A percentile compares a stretch with the other conserved stretches of the same genome.
phyloP scores from a whole-genome alignment of 2,113 vertebrate genomes.

The Accipiter cooperii region DNA sequence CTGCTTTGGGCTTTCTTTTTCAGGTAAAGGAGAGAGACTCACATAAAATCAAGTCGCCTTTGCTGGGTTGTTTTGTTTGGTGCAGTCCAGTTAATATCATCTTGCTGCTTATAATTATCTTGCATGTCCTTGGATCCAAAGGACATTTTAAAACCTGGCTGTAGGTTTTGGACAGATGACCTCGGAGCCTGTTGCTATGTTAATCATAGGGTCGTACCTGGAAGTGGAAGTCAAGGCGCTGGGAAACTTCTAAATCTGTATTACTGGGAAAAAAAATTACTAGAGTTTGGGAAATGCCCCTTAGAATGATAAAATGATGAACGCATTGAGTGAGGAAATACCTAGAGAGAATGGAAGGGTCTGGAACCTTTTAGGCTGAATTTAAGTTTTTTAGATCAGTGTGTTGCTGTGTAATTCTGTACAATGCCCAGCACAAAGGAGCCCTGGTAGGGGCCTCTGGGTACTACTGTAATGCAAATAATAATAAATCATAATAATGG shows the following conservation, averaged over 20 bases:
- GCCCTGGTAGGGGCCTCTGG: background rate
- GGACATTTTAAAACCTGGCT: background rate
- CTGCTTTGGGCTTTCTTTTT: constrained; percentile 6
- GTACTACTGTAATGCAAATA: background rate
- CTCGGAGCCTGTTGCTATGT: background rate
- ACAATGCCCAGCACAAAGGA: background rate
- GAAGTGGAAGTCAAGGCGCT: background rate
- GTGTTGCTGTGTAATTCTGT: background rate
- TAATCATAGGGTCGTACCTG: background rate
- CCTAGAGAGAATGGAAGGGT: background rate
- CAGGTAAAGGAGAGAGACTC: background rate
- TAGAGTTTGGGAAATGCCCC: background rate
- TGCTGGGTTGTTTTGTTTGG: background rate
- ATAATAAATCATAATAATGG: constrained; percentile 3
- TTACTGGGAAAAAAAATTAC: background rate
- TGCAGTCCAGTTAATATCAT: background rate
- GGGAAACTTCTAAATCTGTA: background rate
- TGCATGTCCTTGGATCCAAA: background rate
- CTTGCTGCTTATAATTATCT: background rate
- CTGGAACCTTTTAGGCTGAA: background rate
- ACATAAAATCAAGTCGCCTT: background rate
- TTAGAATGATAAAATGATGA: background rate
- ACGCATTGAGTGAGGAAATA: background rate
- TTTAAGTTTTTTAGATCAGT: background rate
- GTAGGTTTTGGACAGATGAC: background rate